Evolutionary conservation across 1,140 invertebrate species (phyloP).

Genomic region (Meloidogyne hapla): DNA sequence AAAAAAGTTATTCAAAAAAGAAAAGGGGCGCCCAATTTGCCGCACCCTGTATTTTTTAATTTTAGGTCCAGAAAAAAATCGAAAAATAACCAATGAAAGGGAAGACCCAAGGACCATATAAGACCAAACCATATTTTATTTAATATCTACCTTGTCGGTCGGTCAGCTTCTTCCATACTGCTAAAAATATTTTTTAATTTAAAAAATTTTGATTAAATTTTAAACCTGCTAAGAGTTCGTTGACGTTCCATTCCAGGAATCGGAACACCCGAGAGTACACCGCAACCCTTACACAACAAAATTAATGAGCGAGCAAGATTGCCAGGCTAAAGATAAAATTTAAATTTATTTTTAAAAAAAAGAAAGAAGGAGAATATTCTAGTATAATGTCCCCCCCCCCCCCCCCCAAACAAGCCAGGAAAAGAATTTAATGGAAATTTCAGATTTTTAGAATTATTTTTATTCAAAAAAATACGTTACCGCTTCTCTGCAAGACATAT

Average conservation of each 20-base stretch:
- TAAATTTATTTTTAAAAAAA: neutral
- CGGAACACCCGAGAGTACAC: constrained; percentile 59
- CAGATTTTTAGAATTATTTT: neutral
- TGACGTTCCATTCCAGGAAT: constrained; percentile 64
- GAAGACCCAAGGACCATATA: too few relatives aligned
- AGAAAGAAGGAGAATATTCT: too few relatives aligned
- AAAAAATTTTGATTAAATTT: constrained; percentile 1
- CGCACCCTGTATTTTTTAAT: too few relatives aligned
- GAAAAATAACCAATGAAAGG: too few relatives aligned
- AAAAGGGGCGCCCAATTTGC: too few relatives aligned
- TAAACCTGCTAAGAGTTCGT: constrained; percentile 59
- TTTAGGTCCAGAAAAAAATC: too few relatives aligned
- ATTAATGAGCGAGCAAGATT: constrained; percentile 63
- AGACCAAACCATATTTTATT: too few relatives aligned
- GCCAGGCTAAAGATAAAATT: constrained; percentile 57
- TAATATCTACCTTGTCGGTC: constrained; percentile 38
- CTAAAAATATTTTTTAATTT: constrained; percentile 36
- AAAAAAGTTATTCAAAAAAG: too few relatives aligned
- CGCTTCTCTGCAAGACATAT: constrained; percentile 74
- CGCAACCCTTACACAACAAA: constrained; percentile 62
- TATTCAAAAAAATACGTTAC: constrained; percentile 67
- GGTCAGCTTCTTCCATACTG: constrained; percentile 63
- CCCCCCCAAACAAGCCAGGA: too few relatives aligned
- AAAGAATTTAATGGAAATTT: too few relatives aligned
- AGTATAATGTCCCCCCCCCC: too few relatives aligned